Evolutionary conservation across 1,140 invertebrate species (phyloP).

Genomic region (Lordiphosa clarofinis): DNA sequence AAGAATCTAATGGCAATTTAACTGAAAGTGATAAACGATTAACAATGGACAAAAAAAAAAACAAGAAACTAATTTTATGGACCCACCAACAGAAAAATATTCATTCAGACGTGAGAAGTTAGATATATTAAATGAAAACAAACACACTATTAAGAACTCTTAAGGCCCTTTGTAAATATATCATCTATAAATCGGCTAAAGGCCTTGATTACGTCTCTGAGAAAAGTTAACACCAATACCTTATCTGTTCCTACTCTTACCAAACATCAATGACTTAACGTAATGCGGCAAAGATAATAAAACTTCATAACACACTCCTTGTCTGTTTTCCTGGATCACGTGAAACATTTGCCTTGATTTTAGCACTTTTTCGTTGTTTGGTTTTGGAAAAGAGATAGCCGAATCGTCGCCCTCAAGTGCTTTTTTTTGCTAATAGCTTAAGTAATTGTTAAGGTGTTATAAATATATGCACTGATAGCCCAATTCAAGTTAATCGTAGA

Average conservation of each 20-base stretch:
- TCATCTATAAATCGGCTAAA: too few species aligned
- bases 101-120: neutral
- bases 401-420: neutral
- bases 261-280: too few species aligned
- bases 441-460: neutral
- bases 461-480: neutral
- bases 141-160: too few species aligned
- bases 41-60: conserved; percentile 37
- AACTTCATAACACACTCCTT: conserved; percentile 7
- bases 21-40: conserved; percentile 31
- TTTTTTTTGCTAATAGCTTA: conserved; percentile 10
- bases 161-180: too few species aligned
- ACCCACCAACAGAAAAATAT: neutral
- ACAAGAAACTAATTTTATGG: neutral
- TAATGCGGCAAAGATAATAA: too few species aligned
- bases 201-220: too few species aligned
- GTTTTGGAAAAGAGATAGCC: neutral
- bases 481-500: conserved; percentile 16
- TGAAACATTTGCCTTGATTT: conserved; percentile 29
- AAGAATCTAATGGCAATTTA: conserved; percentile 24
- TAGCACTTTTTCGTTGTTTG: conserved; percentile 54
- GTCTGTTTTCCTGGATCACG: conserved; percentile 4
- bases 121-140: too few species aligned
- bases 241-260: too few species aligned
- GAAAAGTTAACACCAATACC: too few species aligned